These are phyloP conservation scores for Poecilia latipinna DNA, from an alignment of 2,113 vertebrate genomes.

Conservation along the genomic window DNA sequence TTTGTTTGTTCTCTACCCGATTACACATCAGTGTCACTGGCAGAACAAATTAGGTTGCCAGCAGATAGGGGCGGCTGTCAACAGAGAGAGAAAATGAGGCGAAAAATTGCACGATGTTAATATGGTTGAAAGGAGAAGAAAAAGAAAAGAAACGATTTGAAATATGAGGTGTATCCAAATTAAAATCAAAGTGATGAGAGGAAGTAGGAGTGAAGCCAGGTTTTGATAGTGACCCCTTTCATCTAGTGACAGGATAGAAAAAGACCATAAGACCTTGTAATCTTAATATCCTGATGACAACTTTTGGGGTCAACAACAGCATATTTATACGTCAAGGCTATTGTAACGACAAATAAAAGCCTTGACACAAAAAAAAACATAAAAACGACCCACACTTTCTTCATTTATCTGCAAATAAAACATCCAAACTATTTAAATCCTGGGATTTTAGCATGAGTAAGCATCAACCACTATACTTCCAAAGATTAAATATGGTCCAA, in stretches of 20 bases:
- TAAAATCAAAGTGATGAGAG: constrained; percentile 5
- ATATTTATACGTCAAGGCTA: constrained; percentile 29
- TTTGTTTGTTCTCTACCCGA: constrained; percentile 45
- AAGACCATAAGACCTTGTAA: constrained; percentile 35
- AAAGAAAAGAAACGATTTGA: constrained; percentile 18
- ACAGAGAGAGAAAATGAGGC: background rate
- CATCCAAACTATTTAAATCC: background rate
- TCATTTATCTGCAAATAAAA: background rate
- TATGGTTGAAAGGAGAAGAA: constrained; percentile 14
- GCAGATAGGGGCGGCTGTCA: constrained; percentile 4
- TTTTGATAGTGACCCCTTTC: constrained; percentile 41
- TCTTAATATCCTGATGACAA: constrained; percentile 36
- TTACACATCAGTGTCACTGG: constrained; percentile 41
- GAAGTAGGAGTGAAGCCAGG: constrained; percentile 16
- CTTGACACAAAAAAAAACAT: constrained; percentile 27
- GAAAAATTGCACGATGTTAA: background rate
- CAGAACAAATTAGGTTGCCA: constrained; percentile 50
- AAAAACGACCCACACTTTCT: constrained; percentile 16
- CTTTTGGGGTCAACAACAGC: constrained; percentile 38
- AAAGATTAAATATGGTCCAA: constrained; percentile 43
- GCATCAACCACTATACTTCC: constrained; percentile 9
- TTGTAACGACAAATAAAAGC: constrained; percentile 60
- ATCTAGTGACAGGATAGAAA: constrained; percentile 46
- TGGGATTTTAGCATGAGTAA: constrained; percentile 18
- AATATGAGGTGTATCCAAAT: constrained; percentile 5